phyloP scores from a whole-genome alignment of 2,113 vertebrate species.

The Gambusia affinis region DNA sequence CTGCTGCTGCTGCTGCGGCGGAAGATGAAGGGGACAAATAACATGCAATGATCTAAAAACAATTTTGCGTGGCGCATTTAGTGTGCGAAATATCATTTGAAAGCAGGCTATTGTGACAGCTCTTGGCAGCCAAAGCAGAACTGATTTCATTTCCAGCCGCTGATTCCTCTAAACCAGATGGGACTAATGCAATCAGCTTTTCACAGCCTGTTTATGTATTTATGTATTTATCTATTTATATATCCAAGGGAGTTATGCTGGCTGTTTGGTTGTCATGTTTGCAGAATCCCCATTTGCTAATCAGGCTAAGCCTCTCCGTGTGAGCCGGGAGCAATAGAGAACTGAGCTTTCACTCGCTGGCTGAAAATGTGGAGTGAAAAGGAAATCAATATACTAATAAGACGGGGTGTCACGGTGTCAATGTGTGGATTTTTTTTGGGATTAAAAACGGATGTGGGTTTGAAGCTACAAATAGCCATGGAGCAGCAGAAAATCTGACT shows the following conservation, averaged over 20 bases:
- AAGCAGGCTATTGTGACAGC: slow-evolving; percentile 37
- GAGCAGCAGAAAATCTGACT: neutral
- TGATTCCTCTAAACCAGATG: slow-evolving; percentile 55
- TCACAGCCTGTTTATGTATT: slow-evolving; percentile 74
- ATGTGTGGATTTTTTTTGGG: slow-evolving; percentile 43
- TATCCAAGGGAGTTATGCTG: slow-evolving; percentile 54
- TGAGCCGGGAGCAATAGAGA: slow-evolving; percentile 46
- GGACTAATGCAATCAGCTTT: slow-evolving; percentile 65
- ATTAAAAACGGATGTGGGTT: slow-evolving; percentile 3
- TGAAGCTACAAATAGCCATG: neutral
- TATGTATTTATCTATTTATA: slow-evolving; percentile 79
- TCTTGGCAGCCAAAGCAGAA: slow-evolving; percentile 43
- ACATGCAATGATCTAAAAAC: slow-evolving; percentile 61
- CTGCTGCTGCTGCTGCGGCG: slow-evolving; percentile 34
- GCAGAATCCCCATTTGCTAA: slow-evolving; percentile 61
- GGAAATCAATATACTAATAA: slow-evolving; percentile 73
- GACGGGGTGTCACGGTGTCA: slow-evolving; percentile 48
- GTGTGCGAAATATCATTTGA: slow-evolving; percentile 60
- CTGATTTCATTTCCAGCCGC: slow-evolving; percentile 67
- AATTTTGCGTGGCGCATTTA: slow-evolving; percentile 65
- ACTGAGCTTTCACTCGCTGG: slow-evolving; percentile 45
- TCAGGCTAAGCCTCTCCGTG: slow-evolving; percentile 70
- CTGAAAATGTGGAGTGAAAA: slow-evolving; percentile 49
- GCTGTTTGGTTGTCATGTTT: slow-evolving; percentile 66
- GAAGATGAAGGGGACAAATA: slow-evolving; percentile 73